Evolutionary conservation across 2,888 invertebrate species (phyloP).

Genomic region (Athalia rosae): DNA sequence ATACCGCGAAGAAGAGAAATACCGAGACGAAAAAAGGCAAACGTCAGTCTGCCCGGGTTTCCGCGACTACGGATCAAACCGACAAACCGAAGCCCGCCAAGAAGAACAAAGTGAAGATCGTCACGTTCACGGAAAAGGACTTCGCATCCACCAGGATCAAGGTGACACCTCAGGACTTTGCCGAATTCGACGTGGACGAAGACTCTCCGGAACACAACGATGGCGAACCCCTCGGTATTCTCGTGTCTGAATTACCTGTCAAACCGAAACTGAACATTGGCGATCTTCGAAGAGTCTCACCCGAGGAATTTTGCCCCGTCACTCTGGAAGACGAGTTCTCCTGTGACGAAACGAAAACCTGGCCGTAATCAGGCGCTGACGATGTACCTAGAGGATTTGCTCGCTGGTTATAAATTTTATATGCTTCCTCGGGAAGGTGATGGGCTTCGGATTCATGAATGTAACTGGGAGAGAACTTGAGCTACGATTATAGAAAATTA

Average conservation of each 20-base stretch:
- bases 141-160: conserved; percentile 53
- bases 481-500: too few relatives aligned
- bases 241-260: conserved; percentile 64
- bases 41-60: background rate
- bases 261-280: conserved; percentile 67
- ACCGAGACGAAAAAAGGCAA: conserved; percentile 1
- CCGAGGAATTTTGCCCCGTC: conserved; percentile 70
- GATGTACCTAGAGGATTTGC: background rate
- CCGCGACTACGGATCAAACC: conserved; percentile 14
- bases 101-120: conserved; percentile 53
- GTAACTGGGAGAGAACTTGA: too few relatives aligned
- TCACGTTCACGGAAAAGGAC: conserved; percentile 60
- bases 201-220: conserved; percentile 46
- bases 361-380: conserved; percentile 57
- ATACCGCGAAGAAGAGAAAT: conserved; percentile 26
- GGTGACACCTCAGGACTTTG: conserved; percentile 60
- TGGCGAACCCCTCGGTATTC: conserved; percentile 55
- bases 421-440: too few relatives aligned
- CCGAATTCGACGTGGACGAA: conserved; percentile 64
- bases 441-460: too few relatives aligned
- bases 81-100: conserved; percentile 42
- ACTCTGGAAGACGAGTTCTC: conserved; percentile 64
- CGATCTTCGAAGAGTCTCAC: conserved; percentile 63
- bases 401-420: background rate
- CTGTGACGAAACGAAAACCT: conserved; percentile 61